phyloP scores from a whole-genome alignment of 1,140 invertebrate genomes.

The Tetranychus cinnabarinus region DNA sequence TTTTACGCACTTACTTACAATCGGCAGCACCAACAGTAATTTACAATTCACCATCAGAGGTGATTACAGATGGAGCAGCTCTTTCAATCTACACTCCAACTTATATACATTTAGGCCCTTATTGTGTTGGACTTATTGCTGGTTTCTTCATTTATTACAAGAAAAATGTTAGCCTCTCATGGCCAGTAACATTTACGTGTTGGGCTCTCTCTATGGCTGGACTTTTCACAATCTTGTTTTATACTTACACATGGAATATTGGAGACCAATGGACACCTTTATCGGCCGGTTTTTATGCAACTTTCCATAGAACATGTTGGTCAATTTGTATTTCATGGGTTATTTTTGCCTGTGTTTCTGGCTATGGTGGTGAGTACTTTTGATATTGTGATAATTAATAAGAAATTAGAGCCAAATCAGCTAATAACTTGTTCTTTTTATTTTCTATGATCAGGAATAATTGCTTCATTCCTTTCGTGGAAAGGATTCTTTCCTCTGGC shows the following conservation, averaged over 20 bases:
- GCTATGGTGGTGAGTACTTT: slow-evolving; percentile 11
- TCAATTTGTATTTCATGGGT: slow-evolving; percentile 23
- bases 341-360: slow-evolving; percentile 23
- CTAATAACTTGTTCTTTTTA: not conserved
- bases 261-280: slow-evolving; percentile 13
- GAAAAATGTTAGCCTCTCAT: not conserved
- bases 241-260: slow-evolving; percentile 12
- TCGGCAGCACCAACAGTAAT: slow-evolving; percentile 2
- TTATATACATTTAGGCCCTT: slow-evolving; percentile 12
- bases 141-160: not conserved
- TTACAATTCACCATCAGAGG: slow-evolving; percentile 4
- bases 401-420: not conserved
- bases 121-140: slow-evolving; percentile 6
- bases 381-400: not conserved
- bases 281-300: slow-evolving; percentile 26
- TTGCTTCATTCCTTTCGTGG: slow-evolving; percentile 48
- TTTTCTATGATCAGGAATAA: slow-evolving; percentile 26
- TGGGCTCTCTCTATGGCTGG: not conserved
- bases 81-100: slow-evolving; percentile 8
- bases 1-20: not conserved
- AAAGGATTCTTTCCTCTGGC: slow-evolving; percentile 54
- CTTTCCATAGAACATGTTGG: slow-evolving; percentile 20
- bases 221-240: slow-evolving; percentile 4
- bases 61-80: not conserved
- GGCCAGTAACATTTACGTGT: not conserved